These are phyloP conservation scores for Caranx ignobilis DNA, from an alignment of 2,113 vertebrate species.

Conservation along the genomic window DNA sequence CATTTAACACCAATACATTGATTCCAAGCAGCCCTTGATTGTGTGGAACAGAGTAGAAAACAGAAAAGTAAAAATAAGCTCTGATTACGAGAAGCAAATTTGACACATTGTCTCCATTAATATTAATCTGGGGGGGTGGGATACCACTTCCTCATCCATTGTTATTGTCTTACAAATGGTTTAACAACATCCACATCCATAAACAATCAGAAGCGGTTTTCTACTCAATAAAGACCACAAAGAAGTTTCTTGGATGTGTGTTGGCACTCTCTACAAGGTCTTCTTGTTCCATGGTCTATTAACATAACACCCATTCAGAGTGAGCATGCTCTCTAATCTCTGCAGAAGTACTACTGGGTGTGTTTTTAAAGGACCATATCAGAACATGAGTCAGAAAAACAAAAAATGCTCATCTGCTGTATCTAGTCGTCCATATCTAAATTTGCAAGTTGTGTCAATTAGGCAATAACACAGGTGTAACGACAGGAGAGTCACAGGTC, in stretches of 20 bases:
- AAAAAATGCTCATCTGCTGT: background rate
- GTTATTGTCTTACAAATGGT: background rate
- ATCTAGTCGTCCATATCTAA: background rate
- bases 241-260: slow-evolving; percentile 40
- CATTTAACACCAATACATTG: slow-evolving; percentile 31
- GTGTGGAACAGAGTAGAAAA: slow-evolving; percentile 20
- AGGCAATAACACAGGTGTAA: background rate
- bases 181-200: slow-evolving; percentile 8
- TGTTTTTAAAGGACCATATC: slow-evolving; percentile 11
- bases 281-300: slow-evolving; percentile 25
- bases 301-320: slow-evolving; percentile 49
- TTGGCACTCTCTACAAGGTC: slow-evolving; percentile 67
- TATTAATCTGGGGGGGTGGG: slow-evolving; percentile 19
- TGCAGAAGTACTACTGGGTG: slow-evolving; percentile 19
- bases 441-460: slow-evolving; percentile 9
- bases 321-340: slow-evolving; percentile 11
- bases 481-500: background rate
- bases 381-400: background rate
- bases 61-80: slow-evolving; percentile 14
- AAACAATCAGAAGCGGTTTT: slow-evolving; percentile 24
- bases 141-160: slow-evolving; percentile 40
- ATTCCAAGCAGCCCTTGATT: slow-evolving; percentile 56
- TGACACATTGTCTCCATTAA: slow-evolving; percentile 44
- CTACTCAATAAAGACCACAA: slow-evolving; percentile 14
- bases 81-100: slow-evolving; percentile 26